These are phyloP conservation scores for Drosophila monieri DNA, from an alignment of 2,888 invertebrate genomes.

Conservation along the genomic window DNA sequence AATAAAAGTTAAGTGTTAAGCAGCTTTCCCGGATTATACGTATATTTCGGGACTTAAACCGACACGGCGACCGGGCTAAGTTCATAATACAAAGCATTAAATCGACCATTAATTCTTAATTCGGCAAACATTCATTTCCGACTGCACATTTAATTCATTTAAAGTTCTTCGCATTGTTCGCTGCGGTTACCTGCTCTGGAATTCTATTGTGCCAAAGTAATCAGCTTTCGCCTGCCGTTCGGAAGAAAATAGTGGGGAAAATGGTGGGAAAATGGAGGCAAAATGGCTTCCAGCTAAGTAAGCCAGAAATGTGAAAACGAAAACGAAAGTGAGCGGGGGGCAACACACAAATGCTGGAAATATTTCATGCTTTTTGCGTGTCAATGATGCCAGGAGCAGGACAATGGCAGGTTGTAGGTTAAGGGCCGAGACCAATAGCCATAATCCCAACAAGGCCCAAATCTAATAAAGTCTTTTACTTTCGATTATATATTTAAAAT, in stretches of 20 bases:
- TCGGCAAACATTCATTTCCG: constrained; percentile 4
- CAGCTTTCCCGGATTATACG: not conserved
- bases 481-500: too few relatives aligned
- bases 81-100: not conserved
- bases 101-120: constrained; percentile 1
- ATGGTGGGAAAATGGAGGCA: constrained; percentile 8
- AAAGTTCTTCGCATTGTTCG: constrained; percentile 4
- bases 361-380: constrained; percentile 54
- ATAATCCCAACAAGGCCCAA: constrained; percentile 26
- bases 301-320: not conserved
- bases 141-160: constrained; percentile 4
- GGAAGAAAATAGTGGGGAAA: not conserved
- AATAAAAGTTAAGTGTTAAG: constrained; percentile 1
- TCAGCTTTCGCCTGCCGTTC: constrained; percentile 31
- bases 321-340: not conserved
- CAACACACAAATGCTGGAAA: constrained; percentile 52
- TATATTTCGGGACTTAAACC: not conserved
- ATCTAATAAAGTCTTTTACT: constrained; percentile 40
- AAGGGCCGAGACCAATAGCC: not conserved
- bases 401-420: not conserved
- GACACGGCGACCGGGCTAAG: too few relatives aligned
- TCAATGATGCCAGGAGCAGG: constrained; percentile 43
- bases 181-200: constrained; percentile 1
- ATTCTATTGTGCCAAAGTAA: constrained; percentile 22
- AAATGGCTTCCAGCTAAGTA: constrained; percentile 34